Evolutionary conservation across 1,140 invertebrate genomes (phyloP), one percentile per base, ranked within the genome.

Genomic region (Parapsyche elsis): DNA sequence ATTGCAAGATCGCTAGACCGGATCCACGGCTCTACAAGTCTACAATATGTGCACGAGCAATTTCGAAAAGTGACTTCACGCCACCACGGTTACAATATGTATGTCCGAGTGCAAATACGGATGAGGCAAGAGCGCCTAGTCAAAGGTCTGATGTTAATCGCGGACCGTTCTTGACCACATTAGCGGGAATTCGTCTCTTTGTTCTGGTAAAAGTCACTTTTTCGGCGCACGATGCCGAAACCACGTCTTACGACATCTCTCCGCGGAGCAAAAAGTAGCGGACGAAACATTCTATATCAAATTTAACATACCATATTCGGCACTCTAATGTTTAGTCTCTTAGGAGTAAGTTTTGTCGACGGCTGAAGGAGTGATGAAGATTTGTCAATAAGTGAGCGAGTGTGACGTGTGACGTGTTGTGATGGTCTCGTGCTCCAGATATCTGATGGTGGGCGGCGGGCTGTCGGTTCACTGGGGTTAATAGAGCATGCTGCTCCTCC

Each of bases 341-440:
- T n/a, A n/a, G n/a, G 30, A 38, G 30, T 4, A 38, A 38, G 30
- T 4, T 4, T 38, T 38, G 7, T 38, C 30, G 30, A 38, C 7
- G 2, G 1, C 7, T 38, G 30, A 38, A 38, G 30, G 30, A 4
- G 30, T 7, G 30, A 4, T 38, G 21, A 67, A 46, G 38, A 16
- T 5, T 16, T 53, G 71, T 73, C 38, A 73, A 73, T 73, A 73
- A 73, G 44, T 73, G 71, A 73, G 46, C 21, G 61, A 67, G 19
- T 23, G 24, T 67, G 61, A 67, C 38, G 57, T 61, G 64, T 67
- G 64, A 12, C 24, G 5, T 9, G 21, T 24, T 19, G 64, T 67
- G 64, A 67, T 67, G 64, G 64, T 73, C 71, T 73, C 46, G 30
- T 73, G 71, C 71, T 73, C 71, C 71, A 73, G 71, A 46, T 73